Percentiles rank a stretch among this genome's conserved stretches.
phyloP scores from a whole-genome alignment of 1,140 invertebrate genomes.

The Zeugodacus cucurbitae region DNA sequence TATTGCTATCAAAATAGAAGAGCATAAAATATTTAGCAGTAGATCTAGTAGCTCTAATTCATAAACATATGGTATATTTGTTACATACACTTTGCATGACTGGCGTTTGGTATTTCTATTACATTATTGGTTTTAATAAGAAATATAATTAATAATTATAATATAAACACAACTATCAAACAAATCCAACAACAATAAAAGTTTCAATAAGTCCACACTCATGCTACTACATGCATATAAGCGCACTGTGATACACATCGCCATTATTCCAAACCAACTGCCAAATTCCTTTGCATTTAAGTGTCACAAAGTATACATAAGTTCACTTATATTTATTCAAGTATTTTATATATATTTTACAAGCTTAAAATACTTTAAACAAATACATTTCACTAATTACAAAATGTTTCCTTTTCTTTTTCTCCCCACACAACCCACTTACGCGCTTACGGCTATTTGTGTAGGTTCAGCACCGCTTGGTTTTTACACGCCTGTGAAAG shows the following conservation, averaged over 20 bases:
- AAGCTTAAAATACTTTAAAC: not conserved
- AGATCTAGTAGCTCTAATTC: too few relatives aligned
- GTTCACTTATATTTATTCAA: not conserved
- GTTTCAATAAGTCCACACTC: not conserved
- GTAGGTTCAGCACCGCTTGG: constrained; percentile 67
- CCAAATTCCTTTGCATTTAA: not conserved
- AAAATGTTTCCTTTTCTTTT: not conserved
- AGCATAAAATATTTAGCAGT: too few relatives aligned
- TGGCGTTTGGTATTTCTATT: too few relatives aligned
- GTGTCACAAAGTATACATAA: not conserved
- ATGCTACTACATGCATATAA: not conserved
- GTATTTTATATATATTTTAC: not conserved
- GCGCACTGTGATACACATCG: not conserved
- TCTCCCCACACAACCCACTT: not conserved
- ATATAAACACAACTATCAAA: not conserved
- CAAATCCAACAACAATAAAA: not conserved
- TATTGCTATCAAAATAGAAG: too few relatives aligned
- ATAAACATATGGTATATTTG: too few relatives aligned
- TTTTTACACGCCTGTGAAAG: constrained; percentile 74
- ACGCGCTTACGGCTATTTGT: too few relatives aligned
- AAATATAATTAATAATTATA: too few relatives aligned
- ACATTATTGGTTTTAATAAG: too few relatives aligned
- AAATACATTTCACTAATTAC: not conserved
- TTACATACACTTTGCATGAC: too few relatives aligned
- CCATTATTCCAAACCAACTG: not conserved